Evolutionary conservation across 1,140 invertebrate genomes (phyloP).

Genomic region (Drosophila suzukii): DNA sequence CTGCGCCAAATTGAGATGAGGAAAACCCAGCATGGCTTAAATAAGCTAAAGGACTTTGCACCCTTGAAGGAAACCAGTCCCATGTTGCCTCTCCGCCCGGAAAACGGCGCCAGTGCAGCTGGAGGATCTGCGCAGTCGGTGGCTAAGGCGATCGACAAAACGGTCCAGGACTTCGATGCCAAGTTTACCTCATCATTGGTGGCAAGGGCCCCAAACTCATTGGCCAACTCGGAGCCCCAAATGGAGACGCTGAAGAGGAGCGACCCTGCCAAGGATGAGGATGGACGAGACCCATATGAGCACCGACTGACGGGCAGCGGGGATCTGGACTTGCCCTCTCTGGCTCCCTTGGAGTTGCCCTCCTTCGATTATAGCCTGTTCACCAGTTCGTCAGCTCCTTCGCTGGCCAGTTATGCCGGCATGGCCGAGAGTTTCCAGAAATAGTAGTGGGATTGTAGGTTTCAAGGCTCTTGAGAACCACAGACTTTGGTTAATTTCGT

Average conservation of each 20-base stretch:
- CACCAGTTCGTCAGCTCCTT: constrained; percentile 62
- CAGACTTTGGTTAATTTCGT: background rate
- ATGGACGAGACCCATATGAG: constrained; percentile 10
- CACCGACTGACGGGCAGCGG: constrained; percentile 17
- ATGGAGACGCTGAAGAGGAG: constrained; percentile 38
- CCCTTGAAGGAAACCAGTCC: constrained; percentile 64
- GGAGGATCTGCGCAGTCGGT: constrained; percentile 68
- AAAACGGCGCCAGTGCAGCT: constrained; percentile 36
- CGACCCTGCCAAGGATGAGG: constrained; percentile 19
- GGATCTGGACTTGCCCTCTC: constrained; percentile 62
- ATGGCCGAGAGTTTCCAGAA: constrained; percentile 72
- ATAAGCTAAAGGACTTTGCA: constrained; percentile 73
- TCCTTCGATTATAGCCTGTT: constrained; percentile 75
- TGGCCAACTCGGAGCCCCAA: constrained; percentile 43
- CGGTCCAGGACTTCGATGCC: constrained; percentile 77
- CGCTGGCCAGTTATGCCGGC: constrained; percentile 57
- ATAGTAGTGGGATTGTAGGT: constrained; percentile 21
- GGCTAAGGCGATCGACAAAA: constrained; percentile 79
- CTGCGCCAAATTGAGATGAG: constrained; percentile 75
- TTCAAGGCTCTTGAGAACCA: constrained; percentile 8
- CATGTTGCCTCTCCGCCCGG: constrained; percentile 61
- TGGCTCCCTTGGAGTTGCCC: constrained; percentile 74
- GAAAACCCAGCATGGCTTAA: constrained; percentile 70
- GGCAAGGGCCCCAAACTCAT: constrained; percentile 5
- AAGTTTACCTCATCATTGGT: constrained; percentile 62